Evolutionary conservation across 2,113 vertebrate genomes (phyloP).

Genomic region (Pardalotus punctatus): DNA sequence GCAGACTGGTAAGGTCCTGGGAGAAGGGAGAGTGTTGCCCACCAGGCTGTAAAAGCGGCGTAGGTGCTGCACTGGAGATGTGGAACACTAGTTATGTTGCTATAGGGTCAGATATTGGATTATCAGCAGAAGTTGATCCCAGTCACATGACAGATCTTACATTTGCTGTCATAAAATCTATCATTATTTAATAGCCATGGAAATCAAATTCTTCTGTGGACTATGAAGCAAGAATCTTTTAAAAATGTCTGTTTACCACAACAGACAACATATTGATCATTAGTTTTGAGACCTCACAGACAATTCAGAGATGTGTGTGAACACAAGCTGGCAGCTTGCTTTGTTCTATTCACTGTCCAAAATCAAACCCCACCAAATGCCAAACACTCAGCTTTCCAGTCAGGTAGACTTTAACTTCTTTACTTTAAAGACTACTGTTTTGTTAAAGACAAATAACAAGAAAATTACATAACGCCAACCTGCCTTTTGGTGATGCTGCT

Average conservation of each 20-base stretch:
- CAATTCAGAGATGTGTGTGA: neutral
- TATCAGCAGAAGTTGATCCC: constrained; percentile 43
- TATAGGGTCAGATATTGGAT: constrained; percentile 17
- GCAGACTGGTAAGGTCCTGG: neutral
- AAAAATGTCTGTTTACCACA: constrained; percentile 35
- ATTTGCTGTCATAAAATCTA: constrained; percentile 64
- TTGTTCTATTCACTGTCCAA: neutral
- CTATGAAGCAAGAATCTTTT: constrained; percentile 22
- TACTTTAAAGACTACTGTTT: neutral
- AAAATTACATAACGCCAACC: neutral
- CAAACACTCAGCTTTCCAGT: neutral
- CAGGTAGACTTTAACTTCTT: neutral
- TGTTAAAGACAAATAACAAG: neutral
- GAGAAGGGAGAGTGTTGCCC: neutral
- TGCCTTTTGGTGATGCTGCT: neutral
- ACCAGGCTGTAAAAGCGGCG: neutral
- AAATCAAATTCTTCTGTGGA: constrained; percentile 54
- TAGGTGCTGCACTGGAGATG: neutral
- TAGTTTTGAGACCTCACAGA: constrained; percentile 26
- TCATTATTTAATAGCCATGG: constrained; percentile 60
- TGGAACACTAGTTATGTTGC: neutral
- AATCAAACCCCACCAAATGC: neutral
- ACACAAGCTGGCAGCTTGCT: neutral
- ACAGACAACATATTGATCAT: constrained; percentile 4
- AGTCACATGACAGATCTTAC: constrained; percentile 35